A percentile compares a stretch with the other conserved stretches of the same genome.
phyloP scores from a whole-genome alignment of 2,113 vertebrate species.

The Gymnarchus niloticus region DNA sequence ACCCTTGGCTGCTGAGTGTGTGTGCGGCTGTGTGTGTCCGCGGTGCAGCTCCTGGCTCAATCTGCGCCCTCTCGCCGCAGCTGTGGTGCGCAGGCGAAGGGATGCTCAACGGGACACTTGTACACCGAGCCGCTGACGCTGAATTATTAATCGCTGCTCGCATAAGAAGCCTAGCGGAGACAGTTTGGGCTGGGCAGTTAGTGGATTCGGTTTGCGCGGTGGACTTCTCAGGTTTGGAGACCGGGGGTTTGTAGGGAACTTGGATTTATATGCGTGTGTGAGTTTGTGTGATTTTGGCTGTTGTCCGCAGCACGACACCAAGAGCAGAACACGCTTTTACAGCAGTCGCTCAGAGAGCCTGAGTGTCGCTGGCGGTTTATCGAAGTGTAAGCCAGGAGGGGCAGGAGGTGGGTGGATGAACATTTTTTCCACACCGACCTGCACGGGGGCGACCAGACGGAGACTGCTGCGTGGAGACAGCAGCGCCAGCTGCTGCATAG shows the following conservation, averaged over 20 bases:
- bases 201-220: too few relatives aligned
- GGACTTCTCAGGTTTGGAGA: neutral
- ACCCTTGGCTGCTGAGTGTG: slow-evolving; percentile 31
- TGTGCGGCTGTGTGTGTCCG: slow-evolving; percentile 25
- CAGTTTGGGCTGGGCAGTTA: neutral
- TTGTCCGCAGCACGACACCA: neutral
- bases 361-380: neutral
- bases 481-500: neutral
- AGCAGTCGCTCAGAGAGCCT: neutral
- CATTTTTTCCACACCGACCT: neutral
- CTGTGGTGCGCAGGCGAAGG: slow-evolving; percentile 51
- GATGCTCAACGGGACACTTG: slow-evolving; percentile 41
- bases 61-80: slow-evolving; percentile 41
- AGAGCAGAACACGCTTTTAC: neutral
- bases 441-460: neutral
- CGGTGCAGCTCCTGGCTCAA: slow-evolving; percentile 7
- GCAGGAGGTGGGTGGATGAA: neutral
- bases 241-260: neutral
- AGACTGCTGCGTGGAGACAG: neutral
- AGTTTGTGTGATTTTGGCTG: neutral
- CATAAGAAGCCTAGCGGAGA: neutral
- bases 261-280: neutral
- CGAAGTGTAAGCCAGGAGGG: neutral
- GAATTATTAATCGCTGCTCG: neutral
- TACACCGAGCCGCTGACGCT: slow-evolving; percentile 25